Conservation (phyloP, 2,888 invertebrate species). For the Tanypteryx hageni region DNA sequence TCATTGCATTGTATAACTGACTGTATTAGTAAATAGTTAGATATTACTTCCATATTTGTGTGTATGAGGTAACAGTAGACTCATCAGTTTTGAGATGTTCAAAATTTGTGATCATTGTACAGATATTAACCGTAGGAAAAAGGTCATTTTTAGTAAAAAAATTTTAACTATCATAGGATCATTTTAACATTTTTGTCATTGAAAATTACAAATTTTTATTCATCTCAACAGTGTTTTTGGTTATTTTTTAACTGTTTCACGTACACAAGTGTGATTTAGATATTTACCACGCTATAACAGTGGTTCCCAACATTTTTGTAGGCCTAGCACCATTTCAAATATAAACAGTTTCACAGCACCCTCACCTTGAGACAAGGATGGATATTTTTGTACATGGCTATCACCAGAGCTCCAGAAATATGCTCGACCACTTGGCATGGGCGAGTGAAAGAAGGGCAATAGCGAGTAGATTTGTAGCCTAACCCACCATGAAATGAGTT, state of each 20-base stretch:
- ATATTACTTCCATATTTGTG: conserved; percentile 22
- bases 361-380: too few species aligned
- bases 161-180: background rate
- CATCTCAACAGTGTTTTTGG: background rate
- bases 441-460: too few species aligned
- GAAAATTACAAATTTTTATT: background rate
- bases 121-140: background rate
- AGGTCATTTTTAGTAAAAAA: background rate
- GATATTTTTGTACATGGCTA: too few species aligned
- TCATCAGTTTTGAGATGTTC: conserved; percentile 25
- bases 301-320: too few species aligned
- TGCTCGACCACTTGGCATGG: too few species aligned
- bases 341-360: too few species aligned
- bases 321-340: too few species aligned
- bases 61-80: background rate
- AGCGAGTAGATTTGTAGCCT: too few species aligned
- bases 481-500: too few species aligned
- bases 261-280: background rate
- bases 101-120: conserved; percentile 52
- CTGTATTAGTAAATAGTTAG: background rate
- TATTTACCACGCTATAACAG: background rate
- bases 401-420: too few species aligned
- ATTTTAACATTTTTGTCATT: background rate
- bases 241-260: background rate
- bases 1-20: conserved; percentile 11